Base-by-base conservation (phyloP, 2,797 vertebrate species). In the Chaetodon trifasciatus region DNA sequence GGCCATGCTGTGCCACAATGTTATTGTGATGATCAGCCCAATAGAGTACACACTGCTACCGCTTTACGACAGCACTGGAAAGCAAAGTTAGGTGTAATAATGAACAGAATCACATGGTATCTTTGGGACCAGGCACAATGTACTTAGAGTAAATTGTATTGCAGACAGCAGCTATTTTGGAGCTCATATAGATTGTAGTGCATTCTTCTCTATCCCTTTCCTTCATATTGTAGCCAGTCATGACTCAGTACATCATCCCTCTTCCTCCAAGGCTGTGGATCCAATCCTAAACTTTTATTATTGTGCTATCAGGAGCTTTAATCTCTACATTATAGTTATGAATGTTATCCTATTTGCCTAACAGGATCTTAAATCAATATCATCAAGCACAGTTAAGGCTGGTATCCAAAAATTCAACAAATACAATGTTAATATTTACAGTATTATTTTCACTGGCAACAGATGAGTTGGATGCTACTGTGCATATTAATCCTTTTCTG, bases 1-100 rank as follows among this genome's bases (percentile, higher is more conserved):
- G 76, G 53, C 55, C 70, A 4, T 56, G 79, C 81, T 74, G 77
- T n/a, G 19, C 58, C 56, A 57, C 49, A 50, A 63, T 83, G 69
- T 82, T 90, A 83, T 86, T 82, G 83, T 78, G 85, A 87, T 89
- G 82, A 90, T 88, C 81, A 86, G 82, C 57, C 78, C 76, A 83
- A 79, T 80, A 80, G 70, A 84, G 76, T 79, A 79, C 74, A 85
- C 81, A 78, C 78, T 72, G 78, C 73, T 78, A 82, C 82, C 88
- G 87, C 91, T 91, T 92, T 90, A 83, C 70, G 70, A 74, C 76
- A 84, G 81, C 77, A 35, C 87, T 88, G 72, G 63, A 81, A 81
- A 84, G 28, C 28, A 81, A 81, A 32, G 88, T 90, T 90, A 78
- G 92, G 76, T 60, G 55, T 74, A 79, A 74, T 88, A 91, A 86